Base-by-base conservation (phyloP, 1,140 invertebrate genomes). In the Charaxes varanes region DNA sequence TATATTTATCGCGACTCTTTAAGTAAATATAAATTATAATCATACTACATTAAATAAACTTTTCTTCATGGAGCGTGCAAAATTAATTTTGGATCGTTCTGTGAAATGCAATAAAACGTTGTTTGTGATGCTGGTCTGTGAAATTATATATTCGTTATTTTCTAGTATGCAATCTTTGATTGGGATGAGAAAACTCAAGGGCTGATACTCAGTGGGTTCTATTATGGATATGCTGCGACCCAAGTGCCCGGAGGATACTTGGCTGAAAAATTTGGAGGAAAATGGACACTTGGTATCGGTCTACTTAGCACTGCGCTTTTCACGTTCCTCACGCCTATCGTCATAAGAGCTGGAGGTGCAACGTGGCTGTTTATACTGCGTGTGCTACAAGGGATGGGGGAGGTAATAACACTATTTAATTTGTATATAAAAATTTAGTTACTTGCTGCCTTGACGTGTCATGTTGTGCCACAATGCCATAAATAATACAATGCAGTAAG, bases 381-480 rank as follows among this genome's bases (percentile, higher is more conserved):
- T 11, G 82, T 92, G 0, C 57, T 92, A 2, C 89, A 91, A 85
- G 91, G 91, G 37, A 74, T 92, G 16, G 90, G 90, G 30, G 89
- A 91, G 66, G 88, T 84, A 57, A 38, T 41, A 12, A 12, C n/a
- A n/a, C n/a, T n/a, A n/a, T n/a, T n/a, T n/a, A n/a, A n/a, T n/a
- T n/a, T n/a, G n/a, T n/a, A n/a, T n/a, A n/a, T n/a, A n/a, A n/a
- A n/a, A n/a, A n/a, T n/a, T n/a, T n/a, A n/a, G n/a, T n/a, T n/a
- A n/a, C n/a, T n/a, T n/a, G n/a, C n/a, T n/a, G n/a, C n/a, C n/a
- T n/a, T n/a, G n/a, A n/a, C n/a, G n/a, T n/a, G n/a, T 16, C 10
- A 15, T 35, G 2, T 33, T 33, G 3, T 11, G n/a, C 7, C 3
- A 8, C 6, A 26, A 12, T 12, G 13, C 11, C 10, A 23, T 7